Evolutionary conservation across 1,140 invertebrate species (phyloP).

Genomic region (Pogonognathellus flavescens): DNA sequence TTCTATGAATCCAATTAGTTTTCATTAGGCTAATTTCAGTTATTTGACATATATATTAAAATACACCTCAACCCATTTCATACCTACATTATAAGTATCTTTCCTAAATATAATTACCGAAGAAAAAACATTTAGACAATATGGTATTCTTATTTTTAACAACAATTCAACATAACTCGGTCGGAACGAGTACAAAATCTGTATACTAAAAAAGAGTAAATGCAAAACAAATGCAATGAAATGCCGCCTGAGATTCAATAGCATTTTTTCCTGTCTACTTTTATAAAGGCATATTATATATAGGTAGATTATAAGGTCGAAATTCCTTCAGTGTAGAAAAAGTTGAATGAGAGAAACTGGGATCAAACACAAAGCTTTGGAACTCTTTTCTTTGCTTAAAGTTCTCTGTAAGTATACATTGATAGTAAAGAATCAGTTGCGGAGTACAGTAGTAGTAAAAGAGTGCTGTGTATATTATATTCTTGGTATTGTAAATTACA

Average conservation of each 20-base stretch:
- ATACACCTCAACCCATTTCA: no score
- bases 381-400: slow-evolving; percentile 20
- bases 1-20: no score
- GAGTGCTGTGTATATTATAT: neutral
- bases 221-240: slow-evolving; percentile 42
- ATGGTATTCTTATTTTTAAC: slow-evolving; percentile 30
- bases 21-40: neutral
- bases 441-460: neutral
- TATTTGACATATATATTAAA: no score
- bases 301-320: neutral
- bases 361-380: slow-evolving; percentile 20
- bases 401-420: neutral
- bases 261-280: slow-evolving; percentile 2
- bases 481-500: slow-evolving; percentile 8
- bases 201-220: neutral
- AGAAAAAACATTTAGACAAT: slow-evolving; percentile 19
- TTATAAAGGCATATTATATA: neutral
- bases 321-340: slow-evolving; percentile 19
- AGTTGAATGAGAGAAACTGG: slow-evolving; percentile 27
- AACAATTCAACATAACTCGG: slow-evolving; percentile 21
- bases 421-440: neutral
- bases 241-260: slow-evolving; percentile 31
- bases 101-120: no score
- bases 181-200: slow-evolving; percentile 22
- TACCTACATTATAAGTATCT: no score